A percentile compares a stretch with the other conserved stretches of the same genome.
These are phyloP conservation scores for Desoria tigrina DNA, from an alignment of 2,888 invertebrate species.

Conservation along the genomic window DNA sequence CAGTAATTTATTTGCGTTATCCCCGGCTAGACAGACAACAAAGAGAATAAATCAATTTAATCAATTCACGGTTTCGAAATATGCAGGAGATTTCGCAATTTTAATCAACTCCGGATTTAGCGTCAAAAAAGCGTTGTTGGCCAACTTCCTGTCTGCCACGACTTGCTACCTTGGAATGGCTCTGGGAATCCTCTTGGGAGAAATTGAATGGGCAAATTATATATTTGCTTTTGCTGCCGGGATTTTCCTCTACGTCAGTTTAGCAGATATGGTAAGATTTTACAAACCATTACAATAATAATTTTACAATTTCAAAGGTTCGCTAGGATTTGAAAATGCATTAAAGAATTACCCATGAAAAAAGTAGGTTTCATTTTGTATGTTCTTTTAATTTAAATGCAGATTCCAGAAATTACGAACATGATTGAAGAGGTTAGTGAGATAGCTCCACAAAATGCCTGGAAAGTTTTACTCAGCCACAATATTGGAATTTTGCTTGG, in stretches of 20 bases:
- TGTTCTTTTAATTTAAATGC: slow-evolving; percentile 8
- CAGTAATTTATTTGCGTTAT: background rate
- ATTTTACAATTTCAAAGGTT: background rate
- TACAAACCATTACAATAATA: slow-evolving; percentile 4
- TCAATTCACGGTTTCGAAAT: slow-evolving; percentile 64
- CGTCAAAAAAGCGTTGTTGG: slow-evolving; percentile 62
- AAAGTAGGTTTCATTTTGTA: background rate
- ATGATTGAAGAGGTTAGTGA: slow-evolving; percentile 51
- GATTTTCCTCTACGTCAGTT: slow-evolving; percentile 65
- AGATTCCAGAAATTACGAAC: slow-evolving; percentile 53
- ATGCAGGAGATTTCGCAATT: slow-evolving; percentile 67
- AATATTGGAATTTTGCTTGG: slow-evolving; percentile 59
- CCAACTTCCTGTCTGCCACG: slow-evolving; percentile 64
- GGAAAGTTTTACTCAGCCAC: slow-evolving; percentile 57
- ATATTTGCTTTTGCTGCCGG: slow-evolving; percentile 65
- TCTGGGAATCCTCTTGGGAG: slow-evolving; percentile 62
- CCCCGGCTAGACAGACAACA: background rate
- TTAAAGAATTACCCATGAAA: background rate
- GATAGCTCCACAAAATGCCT: slow-evolving; percentile 53
- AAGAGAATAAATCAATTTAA: slow-evolving; percentile 66
- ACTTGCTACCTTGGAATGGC: slow-evolving; percentile 62
- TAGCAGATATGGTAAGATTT: slow-evolving; percentile 63
- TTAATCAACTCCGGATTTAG: slow-evolving; percentile 64
- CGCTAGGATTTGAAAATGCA: background rate
- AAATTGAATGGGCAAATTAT: slow-evolving; percentile 59